Evolutionary conservation across 2,113 vertebrate genomes (phyloP).

Genomic region (Polypterus senegalus): DNA sequence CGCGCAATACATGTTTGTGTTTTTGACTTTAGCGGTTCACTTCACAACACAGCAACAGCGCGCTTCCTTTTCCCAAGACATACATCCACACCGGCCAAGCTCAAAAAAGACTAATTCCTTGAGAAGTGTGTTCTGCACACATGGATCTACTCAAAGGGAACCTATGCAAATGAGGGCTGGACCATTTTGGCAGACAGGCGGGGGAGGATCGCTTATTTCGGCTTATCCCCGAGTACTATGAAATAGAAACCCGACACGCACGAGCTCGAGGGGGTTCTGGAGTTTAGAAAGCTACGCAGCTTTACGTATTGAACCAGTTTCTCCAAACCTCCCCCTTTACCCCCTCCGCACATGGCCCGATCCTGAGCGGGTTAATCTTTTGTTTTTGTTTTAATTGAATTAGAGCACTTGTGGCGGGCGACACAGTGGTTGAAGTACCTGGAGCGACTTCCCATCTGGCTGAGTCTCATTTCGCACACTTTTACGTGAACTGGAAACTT

Average conservation of each 20-base stretch:
- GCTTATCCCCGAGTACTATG: conserved; percentile 22
- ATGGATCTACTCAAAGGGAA: conserved; percentile 80
- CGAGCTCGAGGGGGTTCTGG: too few species aligned
- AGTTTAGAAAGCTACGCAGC: too few species aligned
- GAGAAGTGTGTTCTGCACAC: conserved; percentile 66
- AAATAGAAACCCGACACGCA: too few species aligned
- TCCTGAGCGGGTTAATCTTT: conserved; percentile 33
- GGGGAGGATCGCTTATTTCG: conserved; percentile 41
- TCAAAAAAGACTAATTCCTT: conserved; percentile 65
- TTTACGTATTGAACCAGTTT: too few species aligned
- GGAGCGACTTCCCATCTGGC: conserved; percentile 42
- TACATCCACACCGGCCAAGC: conserved; percentile 52
- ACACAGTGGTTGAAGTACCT: conserved; percentile 26
- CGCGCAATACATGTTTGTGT: conserved; percentile 83
- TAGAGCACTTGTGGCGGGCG: conserved; percentile 33
- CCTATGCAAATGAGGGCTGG: conserved; percentile 90
- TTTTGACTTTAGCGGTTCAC: conserved; percentile 28
- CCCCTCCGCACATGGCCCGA: conserved; percentile 23
- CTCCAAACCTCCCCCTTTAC: too few species aligned
- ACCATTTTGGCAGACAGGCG: conserved; percentile 54
- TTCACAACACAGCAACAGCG: conserved; percentile 39
- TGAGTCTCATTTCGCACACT: conserved; percentile 17
- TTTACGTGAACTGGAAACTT: neutral
- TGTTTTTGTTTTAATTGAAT: conserved; percentile 49
- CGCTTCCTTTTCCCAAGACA: conserved; percentile 55